Conservation (phyloP, 64 coral and sea anemone genomes). For the Dendronephthya gigantea region DNA sequence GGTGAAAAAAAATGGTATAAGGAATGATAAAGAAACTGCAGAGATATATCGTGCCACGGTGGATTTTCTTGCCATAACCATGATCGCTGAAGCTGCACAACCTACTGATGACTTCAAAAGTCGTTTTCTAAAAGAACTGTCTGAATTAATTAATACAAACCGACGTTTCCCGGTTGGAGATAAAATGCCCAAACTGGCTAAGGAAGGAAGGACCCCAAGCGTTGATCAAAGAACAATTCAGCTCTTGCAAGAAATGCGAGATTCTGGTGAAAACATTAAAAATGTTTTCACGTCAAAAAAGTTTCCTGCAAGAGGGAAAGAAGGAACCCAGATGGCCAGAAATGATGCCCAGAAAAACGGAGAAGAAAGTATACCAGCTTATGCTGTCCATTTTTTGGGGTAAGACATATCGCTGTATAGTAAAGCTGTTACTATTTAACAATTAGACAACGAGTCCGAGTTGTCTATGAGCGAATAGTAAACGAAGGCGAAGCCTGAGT, state of each 20-base stretch:
- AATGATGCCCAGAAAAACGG: too few species aligned
- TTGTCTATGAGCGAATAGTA: too few species aligned
- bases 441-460: too few species aligned
- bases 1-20: background rate
- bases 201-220: slow-evolving; percentile 14
- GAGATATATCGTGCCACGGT: slow-evolving; percentile 13
- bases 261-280: background rate
- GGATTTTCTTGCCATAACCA: slow-evolving; percentile 26
- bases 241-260: background rate
- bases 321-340: too few species aligned
- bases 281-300: background rate
- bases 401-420: too few species aligned
- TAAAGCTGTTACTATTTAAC: too few species aligned
- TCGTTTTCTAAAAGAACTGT: background rate
- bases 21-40: background rate
- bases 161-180: slow-evolving; percentile 9
- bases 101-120: background rate
- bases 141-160: background rate
- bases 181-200: slow-evolving; percentile 12
- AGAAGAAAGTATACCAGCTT: too few species aligned
- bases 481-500: too few species aligned
- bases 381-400: too few species aligned
- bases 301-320: background rate
- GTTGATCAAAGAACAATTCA: background rate
- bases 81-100: slow-evolving; percentile 40